Percentiles rank a stretch among this genome's conserved stretches.
These are phyloP conservation scores for Ochropacha duplaris DNA, from an alignment of 2,888 invertebrate species.

Conservation along the genomic window DNA sequence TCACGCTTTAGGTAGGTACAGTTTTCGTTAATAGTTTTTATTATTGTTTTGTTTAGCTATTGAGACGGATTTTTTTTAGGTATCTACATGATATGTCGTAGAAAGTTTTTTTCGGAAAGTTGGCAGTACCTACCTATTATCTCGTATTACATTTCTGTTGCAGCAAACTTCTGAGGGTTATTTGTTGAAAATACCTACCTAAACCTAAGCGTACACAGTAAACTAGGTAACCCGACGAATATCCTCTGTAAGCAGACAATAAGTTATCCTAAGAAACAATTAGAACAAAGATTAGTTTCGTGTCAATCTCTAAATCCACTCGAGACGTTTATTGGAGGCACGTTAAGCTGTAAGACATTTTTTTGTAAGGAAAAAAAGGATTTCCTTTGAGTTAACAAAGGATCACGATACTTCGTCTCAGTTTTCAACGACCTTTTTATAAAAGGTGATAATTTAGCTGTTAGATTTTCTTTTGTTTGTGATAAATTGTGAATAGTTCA, in stretches of 20 bases:
- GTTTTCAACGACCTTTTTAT: too few species aligned
- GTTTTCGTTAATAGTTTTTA: too few species aligned
- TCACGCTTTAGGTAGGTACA: too few species aligned
- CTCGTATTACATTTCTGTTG: not conserved
- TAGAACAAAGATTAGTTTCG: constrained; percentile 1
- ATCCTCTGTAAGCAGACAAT: not conserved
- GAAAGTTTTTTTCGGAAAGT: not conserved
- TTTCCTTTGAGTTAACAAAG: not conserved
- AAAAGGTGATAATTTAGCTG: too few species aligned
- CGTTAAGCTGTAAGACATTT: not conserved
- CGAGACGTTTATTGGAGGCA: not conserved
- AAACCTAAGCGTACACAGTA: not conserved
- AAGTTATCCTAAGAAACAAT: not conserved
- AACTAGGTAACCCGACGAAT: not conserved
- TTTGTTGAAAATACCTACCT: not conserved
- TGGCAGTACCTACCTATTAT: too few species aligned
- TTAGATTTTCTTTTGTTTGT: not conserved
- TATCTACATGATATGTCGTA: too few species aligned
- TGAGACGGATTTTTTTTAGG: not conserved
- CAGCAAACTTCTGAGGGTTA: not conserved
- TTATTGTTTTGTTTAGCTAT: not conserved
- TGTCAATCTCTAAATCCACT: not conserved
- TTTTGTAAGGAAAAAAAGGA: not conserved
- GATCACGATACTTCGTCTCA: not conserved
- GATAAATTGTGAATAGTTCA: too few species aligned